phyloP scores from a whole-genome alignment of 2,113 vertebrate species.

The Xenus cinereus region DNA sequence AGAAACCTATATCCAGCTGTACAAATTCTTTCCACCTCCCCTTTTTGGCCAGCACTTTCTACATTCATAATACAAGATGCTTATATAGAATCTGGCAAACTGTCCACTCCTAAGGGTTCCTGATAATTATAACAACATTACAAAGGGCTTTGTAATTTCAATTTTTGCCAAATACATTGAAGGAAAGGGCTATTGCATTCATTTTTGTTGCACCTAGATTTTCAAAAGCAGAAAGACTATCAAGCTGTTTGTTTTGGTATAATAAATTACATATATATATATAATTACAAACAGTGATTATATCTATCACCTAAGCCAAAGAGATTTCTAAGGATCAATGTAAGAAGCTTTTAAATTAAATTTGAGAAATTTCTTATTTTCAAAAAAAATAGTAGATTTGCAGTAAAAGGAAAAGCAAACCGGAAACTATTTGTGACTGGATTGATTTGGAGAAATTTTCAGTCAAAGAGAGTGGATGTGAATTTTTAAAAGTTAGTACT shows the following conservation, averaged over 20 bases:
- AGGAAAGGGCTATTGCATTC: not conserved
- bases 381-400: not conserved
- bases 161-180: not conserved
- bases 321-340: not conserved
- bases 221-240: not conserved
- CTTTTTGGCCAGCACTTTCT: not conserved
- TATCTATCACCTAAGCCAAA: not conserved
- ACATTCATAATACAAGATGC: not conserved
- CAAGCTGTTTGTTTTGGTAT: not conserved
- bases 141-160: not conserved
- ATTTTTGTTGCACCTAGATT: not conserved
- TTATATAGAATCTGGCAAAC: not conserved
- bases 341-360: not conserved
- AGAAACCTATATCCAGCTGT: not conserved
- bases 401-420: not conserved
- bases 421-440: not conserved
- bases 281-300: not conserved
- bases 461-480: not conserved
- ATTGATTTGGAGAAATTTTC: not conserved
- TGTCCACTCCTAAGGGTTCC: not conserved
- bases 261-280: no score
- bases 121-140: not conserved
- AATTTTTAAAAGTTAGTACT: not conserved
- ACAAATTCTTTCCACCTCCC: not conserved
- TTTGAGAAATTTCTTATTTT: not conserved